These are phyloP conservation scores for Lethrus apterus DNA, from an alignment of 1,140 invertebrate species.

Conservation along the genomic window DNA sequence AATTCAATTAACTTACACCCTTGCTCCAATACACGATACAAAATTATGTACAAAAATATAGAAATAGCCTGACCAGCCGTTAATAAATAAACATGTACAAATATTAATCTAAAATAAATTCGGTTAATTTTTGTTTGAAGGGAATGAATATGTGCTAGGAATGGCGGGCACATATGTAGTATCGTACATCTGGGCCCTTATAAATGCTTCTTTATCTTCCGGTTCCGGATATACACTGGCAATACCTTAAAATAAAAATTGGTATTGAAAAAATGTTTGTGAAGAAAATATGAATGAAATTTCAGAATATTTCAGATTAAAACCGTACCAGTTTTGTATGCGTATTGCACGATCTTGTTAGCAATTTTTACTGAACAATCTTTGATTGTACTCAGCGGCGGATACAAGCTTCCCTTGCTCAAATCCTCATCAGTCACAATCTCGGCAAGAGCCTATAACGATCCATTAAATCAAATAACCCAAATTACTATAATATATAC, in stretches of 20 bases:
- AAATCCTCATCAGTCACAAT: slow-evolving; percentile 78
- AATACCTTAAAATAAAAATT: slow-evolving; percentile 50
- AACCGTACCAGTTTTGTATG: slow-evolving; percentile 80
- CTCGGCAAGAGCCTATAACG: slow-evolving; percentile 65
- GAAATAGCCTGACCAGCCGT: too few relatives aligned
- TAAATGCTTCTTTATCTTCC: slow-evolving; percentile 62
- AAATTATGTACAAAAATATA: too few relatives aligned
- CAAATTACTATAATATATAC: slow-evolving; percentile 39
- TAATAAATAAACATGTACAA: too few relatives aligned
- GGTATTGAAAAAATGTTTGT: too few relatives aligned
- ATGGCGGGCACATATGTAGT: slow-evolving; percentile 60
- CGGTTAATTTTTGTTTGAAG: too few relatives aligned
- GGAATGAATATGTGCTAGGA: slow-evolving; percentile 61
- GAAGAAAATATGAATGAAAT: too few relatives aligned
- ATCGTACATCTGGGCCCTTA: slow-evolving; percentile 76
- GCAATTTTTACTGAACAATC: slow-evolving; percentile 87
- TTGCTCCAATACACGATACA: too few relatives aligned
- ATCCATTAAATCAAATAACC: background rate
- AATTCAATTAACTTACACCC: too few relatives aligned
- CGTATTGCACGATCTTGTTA: slow-evolving; percentile 72
- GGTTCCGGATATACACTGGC: slow-evolving; percentile 74
- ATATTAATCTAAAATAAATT: too few relatives aligned
- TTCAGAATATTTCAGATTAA: too few relatives aligned
- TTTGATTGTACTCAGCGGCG: slow-evolving; percentile 80
- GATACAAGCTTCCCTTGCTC: slow-evolving; percentile 85